Conservation (phyloP, 92 coral and sea anemone genomes). For the Actinernus sp. region DNA sequence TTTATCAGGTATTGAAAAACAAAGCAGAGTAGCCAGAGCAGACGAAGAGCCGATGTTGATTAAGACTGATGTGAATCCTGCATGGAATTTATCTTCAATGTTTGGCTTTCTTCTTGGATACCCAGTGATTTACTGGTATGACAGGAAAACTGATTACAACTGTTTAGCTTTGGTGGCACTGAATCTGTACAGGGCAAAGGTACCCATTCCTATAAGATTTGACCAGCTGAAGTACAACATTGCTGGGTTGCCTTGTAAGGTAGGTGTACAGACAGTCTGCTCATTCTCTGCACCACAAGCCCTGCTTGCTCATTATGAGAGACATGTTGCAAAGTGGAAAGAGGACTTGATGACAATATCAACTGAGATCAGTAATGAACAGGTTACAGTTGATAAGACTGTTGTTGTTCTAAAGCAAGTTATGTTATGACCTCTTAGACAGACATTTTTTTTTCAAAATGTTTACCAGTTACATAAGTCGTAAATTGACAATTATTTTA, state of each 20-base stretch:
- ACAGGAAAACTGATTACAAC: conserved; percentile 20
- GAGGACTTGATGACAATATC: background rate
- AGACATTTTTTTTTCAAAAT: background rate
- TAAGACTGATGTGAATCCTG: background rate
- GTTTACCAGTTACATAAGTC: too few relatives aligned
- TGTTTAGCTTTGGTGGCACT: conserved; percentile 49
- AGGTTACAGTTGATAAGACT: background rate
- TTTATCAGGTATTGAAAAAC: background rate
- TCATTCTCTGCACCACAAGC: conserved; percentile 14
- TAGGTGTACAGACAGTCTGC: background rate
- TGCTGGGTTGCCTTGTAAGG: background rate
- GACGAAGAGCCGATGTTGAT: background rate
- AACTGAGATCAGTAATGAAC: background rate
- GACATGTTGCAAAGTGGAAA: conserved; percentile 6
- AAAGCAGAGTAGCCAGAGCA: background rate
- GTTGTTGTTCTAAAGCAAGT: conserved; percentile 3
- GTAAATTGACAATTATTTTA: too few relatives aligned
- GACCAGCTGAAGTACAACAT: background rate
- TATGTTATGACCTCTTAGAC: background rate
- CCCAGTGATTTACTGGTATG: conserved; percentile 86
- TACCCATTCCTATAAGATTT: too few relatives aligned
- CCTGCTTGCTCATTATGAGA: background rate
- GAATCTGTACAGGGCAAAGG: conserved; percentile 22
- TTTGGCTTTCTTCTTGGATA: conserved; percentile 77
- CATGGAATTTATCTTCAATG: conserved; percentile 47